Conservation (phyloP, 2,113 vertebrate genomes). For the Malurus alboscapulatus region DNA sequence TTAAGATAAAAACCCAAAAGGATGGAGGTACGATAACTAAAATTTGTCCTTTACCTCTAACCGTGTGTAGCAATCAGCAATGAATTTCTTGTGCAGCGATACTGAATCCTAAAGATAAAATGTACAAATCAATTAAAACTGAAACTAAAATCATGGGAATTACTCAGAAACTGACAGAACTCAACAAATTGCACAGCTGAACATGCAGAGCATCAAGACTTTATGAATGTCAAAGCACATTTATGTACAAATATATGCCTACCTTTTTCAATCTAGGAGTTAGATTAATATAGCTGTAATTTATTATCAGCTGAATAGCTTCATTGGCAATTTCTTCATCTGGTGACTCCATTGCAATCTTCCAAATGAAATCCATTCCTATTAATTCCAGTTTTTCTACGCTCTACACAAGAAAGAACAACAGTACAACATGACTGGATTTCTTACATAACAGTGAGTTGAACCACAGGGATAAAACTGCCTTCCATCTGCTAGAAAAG, state of each 20-base stretch:
- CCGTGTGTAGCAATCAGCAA: slow-evolving; percentile 97
- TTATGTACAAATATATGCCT: neutral
- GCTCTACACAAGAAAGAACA: slow-evolving; percentile 76
- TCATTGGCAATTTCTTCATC: slow-evolving; percentile 99
- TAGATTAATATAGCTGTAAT: slow-evolving; percentile 96
- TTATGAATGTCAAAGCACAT: neutral
- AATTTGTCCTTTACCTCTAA: slow-evolving; percentile 82
- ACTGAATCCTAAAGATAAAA: slow-evolving; percentile 87
- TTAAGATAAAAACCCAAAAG: neutral
- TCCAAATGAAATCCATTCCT: slow-evolving; percentile 99
- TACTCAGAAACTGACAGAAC: neutral
- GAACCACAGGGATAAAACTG: neutral
- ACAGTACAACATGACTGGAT: neutral
- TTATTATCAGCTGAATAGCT: slow-evolving; percentile 97
- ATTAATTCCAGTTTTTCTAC: slow-evolving; percentile 96
- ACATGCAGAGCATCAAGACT: neutral
- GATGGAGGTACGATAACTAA: neutral
- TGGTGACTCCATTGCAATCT: slow-evolving; percentile 97
- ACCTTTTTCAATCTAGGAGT: slow-evolving; percentile 99
- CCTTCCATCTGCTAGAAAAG: neutral
- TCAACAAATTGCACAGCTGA: neutral
- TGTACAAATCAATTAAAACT: neutral
- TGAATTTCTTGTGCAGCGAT: slow-evolving; percentile 98
- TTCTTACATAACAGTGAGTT: neutral
- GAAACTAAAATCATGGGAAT: neutral